A percentile compares a stretch with the other conserved stretches of the same genome.
Conservation (phyloP, 2,113 vertebrate species). For the Chaetodon trifascialis region DNA sequence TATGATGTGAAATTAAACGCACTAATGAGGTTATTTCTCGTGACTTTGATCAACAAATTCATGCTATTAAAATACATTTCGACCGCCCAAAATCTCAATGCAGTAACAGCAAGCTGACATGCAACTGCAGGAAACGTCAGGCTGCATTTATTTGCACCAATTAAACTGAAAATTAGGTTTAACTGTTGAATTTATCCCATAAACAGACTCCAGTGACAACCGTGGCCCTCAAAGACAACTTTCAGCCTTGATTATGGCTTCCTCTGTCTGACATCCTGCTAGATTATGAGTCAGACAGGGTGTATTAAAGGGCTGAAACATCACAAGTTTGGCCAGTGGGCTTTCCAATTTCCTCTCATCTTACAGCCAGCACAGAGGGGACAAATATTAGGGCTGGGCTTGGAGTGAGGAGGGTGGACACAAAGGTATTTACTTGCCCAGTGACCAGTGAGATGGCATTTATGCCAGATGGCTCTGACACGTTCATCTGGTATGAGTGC, state of each 20-base stretch:
- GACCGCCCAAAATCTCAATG: background rate
- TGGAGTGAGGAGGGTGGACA: conserved; percentile 2
- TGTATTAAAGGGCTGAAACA: conserved; percentile 61
- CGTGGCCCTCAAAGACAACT: conserved; percentile 21
- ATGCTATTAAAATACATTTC: background rate
- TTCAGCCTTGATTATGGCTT: conserved; percentile 8
- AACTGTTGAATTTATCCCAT: conserved; percentile 20
- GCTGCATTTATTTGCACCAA: conserved; percentile 30
- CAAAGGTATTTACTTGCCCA: conserved; percentile 11
- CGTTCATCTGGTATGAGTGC: background rate
- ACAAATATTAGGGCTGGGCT: conserved; percentile 9
- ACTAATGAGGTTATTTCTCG: conserved; percentile 8
- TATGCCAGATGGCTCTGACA: background rate
- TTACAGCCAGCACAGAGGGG: conserved; percentile 19
- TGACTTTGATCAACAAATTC: background rate
- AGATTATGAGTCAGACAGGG: conserved; percentile 57
- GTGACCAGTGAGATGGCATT: background rate
- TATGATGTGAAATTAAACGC: background rate
- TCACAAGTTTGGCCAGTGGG: conserved; percentile 43
- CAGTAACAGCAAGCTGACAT: background rate
- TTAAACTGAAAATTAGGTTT: conserved; percentile 35
- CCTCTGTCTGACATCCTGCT: conserved; percentile 21
- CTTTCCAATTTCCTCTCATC: conserved; percentile 66
- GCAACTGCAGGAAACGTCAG: background rate
- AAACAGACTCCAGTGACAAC: conserved; percentile 21